Evolutionary conservation across 2,797 vertebrate species (phyloP), one percentile per base, ranked within the genome.

Genomic region (Orientallactaga sibirica): DNA sequence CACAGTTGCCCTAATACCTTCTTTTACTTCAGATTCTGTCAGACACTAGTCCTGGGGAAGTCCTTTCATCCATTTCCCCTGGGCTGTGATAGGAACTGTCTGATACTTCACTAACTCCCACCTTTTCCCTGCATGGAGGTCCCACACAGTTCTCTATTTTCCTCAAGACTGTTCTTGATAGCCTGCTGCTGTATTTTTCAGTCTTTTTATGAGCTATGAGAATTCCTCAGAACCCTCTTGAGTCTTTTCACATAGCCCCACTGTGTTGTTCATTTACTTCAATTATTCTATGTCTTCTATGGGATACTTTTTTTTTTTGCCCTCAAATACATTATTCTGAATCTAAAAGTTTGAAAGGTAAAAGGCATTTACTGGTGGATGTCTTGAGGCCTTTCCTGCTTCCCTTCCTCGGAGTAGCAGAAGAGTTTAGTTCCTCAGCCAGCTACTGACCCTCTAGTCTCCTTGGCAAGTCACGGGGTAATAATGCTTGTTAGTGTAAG

Each of bases 271-370:
- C 6, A 70, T 95, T 58, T 16, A 58, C 4, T 16, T 58, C 89
- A 70, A 9, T 10, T 24, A 0, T 62, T 86, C 58, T 37, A 77
- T 2, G 6, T 82, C 20, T 48, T 75, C 62, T 58, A 20, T 75
- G 27, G 16, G 55, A 58, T 58, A 0, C 86, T 58, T 48, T 5
- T 2, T 55, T 80, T 22, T 43, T 80, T 37, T 29, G 43, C 67
- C 89, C 83, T 71, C 33, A 7, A 91, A 75, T 27, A 71, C 16
- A 43, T 58, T 29, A 81, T 68, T 91, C 27, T 83, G 27, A 29
- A 12, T 91, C 29, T 92, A 70, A 80, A 86, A 73, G 75, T 88
- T 68, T 92, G 76, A 86, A 95, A 20, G 24, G 18, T 73, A 43
- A 77, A 82, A 27, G 24, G 62, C 37, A 78, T 11, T 41, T 19